Conservation (phyloP, 2,888 invertebrate genomes). For the Alentia gelatinosa region DNA sequence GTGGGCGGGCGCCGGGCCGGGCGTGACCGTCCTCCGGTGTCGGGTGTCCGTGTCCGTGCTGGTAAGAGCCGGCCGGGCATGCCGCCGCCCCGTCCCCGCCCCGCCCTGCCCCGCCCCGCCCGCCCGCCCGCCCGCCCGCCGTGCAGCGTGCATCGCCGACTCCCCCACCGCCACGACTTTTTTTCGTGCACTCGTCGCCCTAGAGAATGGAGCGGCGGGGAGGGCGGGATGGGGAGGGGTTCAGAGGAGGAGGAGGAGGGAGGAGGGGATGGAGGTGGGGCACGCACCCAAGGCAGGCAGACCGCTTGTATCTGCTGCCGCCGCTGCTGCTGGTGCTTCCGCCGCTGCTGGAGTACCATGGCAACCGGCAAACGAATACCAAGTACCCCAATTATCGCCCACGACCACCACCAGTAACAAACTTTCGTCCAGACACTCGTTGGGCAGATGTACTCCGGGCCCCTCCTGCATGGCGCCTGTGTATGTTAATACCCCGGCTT, state of each 20-base stretch:
- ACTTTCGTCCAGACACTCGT: not conserved
- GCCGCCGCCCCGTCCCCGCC: not conserved
- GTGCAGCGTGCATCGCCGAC: not conserved
- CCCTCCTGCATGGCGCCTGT: too few relatives aligned
- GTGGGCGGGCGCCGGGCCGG: not conserved
- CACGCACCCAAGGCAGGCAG: too few relatives aligned
- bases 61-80: not conserved
- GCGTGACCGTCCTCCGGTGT: not conserved
- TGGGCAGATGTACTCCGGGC: not conserved
- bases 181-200: not conserved
- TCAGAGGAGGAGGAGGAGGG: not conserved
- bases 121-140: not conserved
- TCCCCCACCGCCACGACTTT: not conserved
- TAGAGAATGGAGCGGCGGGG: not conserved
- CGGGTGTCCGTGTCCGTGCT: not conserved
- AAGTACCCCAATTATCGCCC: conserved; percentile 24
- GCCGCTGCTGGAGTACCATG: not conserved
- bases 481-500: too few relatives aligned
- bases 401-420: not conserved
- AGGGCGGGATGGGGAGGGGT: not conserved
- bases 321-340: not conserved
- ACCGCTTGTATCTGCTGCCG: not conserved
- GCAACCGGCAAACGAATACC: conserved; percentile 33
- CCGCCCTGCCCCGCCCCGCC: not conserved
- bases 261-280: not conserved